phyloP scores from a whole-genome alignment of 2,113 vertebrate genomes.

The Gambusia holbrooki region DNA sequence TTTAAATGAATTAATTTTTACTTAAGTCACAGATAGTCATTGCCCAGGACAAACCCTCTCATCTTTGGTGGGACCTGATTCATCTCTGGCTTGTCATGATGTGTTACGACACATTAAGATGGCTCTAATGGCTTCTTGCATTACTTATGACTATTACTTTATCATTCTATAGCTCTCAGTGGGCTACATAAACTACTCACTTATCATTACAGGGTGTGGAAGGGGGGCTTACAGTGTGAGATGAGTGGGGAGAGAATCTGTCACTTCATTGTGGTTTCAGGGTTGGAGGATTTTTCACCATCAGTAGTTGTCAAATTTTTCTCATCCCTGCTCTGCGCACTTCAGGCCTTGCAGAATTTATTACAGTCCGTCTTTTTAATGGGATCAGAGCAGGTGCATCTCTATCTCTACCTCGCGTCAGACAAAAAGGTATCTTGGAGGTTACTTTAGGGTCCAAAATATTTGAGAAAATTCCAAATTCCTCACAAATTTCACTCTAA shows the following conservation, averaged over 20 bases:
- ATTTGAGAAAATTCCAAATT: slow-evolving; percentile 19
- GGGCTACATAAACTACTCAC: slow-evolving; percentile 42
- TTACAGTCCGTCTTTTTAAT: slow-evolving; percentile 28
- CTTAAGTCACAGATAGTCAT: slow-evolving; percentile 7
- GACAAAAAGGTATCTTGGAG: not conserved
- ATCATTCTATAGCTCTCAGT: slow-evolving; percentile 57
- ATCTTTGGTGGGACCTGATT: slow-evolving; percentile 22
- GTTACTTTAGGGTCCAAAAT: slow-evolving; percentile 21
- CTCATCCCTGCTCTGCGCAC: slow-evolving; percentile 22
- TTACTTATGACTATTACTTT: slow-evolving; percentile 62
- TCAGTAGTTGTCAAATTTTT: slow-evolving; percentile 11
- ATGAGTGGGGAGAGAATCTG: not conserved
- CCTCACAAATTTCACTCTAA: slow-evolving; percentile 7
- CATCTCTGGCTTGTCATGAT: slow-evolving; percentile 37
- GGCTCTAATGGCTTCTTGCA: slow-evolving; percentile 60
- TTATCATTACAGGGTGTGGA: slow-evolving; percentile 32
- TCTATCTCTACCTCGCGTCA: slow-evolving; percentile 8
- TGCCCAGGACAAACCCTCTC: slow-evolving; percentile 17
- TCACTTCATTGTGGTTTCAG: slow-evolving; percentile 24
- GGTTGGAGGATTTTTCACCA: slow-evolving; percentile 33
- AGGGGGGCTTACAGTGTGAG: not conserved
- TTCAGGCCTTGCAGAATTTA: slow-evolving; percentile 16
- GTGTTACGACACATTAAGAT: slow-evolving; percentile 47
- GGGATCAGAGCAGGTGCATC: slow-evolving; percentile 18
- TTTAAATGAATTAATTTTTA: not conserved